Conservation (phyloP, 2,113 vertebrate genomes). For the Lontra canadensis region DNA sequence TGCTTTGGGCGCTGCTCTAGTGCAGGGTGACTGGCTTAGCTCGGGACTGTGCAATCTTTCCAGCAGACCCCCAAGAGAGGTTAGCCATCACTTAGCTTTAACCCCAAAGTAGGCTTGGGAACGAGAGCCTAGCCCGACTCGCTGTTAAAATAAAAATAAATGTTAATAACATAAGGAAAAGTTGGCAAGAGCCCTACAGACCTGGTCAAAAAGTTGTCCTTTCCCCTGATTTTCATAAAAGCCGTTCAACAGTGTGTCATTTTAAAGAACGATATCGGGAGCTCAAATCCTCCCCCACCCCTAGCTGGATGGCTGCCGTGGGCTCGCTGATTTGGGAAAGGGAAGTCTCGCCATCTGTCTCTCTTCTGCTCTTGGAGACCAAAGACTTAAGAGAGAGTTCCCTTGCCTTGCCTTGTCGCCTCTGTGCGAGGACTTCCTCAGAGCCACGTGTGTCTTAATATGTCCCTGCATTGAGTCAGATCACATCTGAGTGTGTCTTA, state of each 20-base stretch:
- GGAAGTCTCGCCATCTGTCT: neutral
- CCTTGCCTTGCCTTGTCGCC: neutral
- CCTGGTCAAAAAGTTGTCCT: neutral
- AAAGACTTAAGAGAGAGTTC: neutral
- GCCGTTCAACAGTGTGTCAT: neutral
- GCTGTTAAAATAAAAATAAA: constrained; percentile 38
- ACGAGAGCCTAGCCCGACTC: neutral
- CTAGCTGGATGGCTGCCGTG: neutral
- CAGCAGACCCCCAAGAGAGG: constrained; percentile 47
- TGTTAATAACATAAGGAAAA: neutral
- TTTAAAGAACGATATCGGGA: neutral
- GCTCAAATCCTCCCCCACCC: neutral
- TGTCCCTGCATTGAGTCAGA: accelerated
- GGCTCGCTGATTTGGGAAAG: neutral
- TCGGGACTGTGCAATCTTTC: neutral
- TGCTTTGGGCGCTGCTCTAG: neutral
- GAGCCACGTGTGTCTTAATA: accelerated
- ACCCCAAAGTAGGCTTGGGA: constrained; percentile 26
- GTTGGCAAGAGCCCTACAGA: neutral
- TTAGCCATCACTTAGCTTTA: neutral
- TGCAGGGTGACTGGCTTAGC: neutral
- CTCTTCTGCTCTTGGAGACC: neutral
- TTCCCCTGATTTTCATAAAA: neutral
- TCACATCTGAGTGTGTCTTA: too few species aligned
- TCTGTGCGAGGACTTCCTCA: neutral